Evolutionary conservation across 2,888 invertebrate genomes (phyloP).

Genomic region (Drosophila kokeensis): DNA sequence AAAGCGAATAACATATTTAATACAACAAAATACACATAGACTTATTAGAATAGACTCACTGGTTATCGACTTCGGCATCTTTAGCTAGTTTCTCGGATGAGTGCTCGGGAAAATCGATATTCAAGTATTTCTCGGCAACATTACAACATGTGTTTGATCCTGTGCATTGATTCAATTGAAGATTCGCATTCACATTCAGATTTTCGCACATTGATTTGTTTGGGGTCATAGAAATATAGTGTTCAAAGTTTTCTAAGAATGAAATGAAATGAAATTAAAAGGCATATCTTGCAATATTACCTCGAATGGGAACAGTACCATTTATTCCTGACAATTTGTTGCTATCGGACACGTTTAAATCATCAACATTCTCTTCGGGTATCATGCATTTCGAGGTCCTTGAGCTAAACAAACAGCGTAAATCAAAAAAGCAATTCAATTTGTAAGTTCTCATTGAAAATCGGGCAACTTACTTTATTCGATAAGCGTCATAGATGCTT

Average conservation of each 20-base stretch:
- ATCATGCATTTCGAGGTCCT: conserved; percentile 85
- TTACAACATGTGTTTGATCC: conserved; percentile 30
- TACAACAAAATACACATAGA: background rate
- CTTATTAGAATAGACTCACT: conserved; percentile 52
- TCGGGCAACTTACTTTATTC: conserved; percentile 75
- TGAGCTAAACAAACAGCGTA: conserved; percentile 48
- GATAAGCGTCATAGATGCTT: conserved; percentile 71
- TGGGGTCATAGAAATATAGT: conserved; percentile 72
- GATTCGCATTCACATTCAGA: conserved; percentile 40
- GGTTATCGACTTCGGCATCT: conserved; percentile 55
- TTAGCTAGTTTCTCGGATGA: conserved; percentile 54
- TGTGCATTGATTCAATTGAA: conserved; percentile 37
- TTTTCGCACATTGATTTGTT: conserved; percentile 48
- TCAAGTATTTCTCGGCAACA: conserved; percentile 32
- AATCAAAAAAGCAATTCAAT: background rate
- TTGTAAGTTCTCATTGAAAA: background rate
- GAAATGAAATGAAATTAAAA: conserved; percentile 17
- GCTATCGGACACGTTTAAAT: conserved; percentile 70
- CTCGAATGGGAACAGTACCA: conserved; percentile 41
- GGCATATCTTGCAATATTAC: conserved; percentile 34
- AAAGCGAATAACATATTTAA: conserved; percentile 43
- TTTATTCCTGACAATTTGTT: conserved; percentile 45
- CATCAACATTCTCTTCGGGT: conserved; percentile 88
- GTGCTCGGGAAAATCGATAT: conserved; percentile 68
- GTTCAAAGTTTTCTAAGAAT: conserved; percentile 52